These are phyloP conservation scores for Hirtodrosophila alboralis DNA, from an alignment of 2,888 invertebrate genomes.

Conservation along the genomic window DNA sequence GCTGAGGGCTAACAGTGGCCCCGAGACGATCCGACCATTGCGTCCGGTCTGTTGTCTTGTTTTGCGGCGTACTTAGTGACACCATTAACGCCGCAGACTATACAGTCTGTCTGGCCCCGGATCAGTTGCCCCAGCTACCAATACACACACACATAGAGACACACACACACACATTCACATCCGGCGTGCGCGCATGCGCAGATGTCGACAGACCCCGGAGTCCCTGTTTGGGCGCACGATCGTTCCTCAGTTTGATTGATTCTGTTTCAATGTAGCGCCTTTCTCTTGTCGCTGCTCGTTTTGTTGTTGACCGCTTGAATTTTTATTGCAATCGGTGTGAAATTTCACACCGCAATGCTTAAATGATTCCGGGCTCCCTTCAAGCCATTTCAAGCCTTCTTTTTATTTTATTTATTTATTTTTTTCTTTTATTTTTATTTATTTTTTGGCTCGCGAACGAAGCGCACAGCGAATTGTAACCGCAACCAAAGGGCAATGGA, in stretches of 20 bases:
- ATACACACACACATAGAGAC: too few relatives aligned
- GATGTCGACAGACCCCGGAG: constrained; percentile 40
- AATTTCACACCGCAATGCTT: constrained; percentile 84
- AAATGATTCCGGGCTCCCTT: constrained; percentile 75
- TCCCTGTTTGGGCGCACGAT: constrained; percentile 26
- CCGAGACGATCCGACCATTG: constrained; percentile 23
- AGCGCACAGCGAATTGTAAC: constrained; percentile 10
- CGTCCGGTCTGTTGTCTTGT: constrained; percentile 42
- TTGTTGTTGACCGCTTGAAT: constrained; percentile 66
- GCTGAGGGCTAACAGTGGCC: constrained; percentile 40
- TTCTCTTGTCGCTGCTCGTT: constrained; percentile 54
- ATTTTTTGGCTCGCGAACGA: constrained; percentile 43
- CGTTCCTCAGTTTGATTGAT: constrained; percentile 77
- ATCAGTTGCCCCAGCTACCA: constrained; percentile 36
- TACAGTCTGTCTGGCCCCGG: constrained; percentile 18
- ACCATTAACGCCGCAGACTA: constrained; percentile 71
- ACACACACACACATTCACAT: constrained; percentile 62
- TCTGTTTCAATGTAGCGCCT: constrained; percentile 74
- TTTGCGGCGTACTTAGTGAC: constrained; percentile 79
- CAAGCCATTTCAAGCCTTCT: constrained; percentile 11
- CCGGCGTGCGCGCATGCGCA: constrained; percentile 70
- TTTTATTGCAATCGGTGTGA: constrained; percentile 82
- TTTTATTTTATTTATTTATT: too few relatives aligned
- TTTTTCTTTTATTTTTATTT: too few relatives aligned
- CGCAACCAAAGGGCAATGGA: background rate